Conservation (phyloP, 2,113 vertebrate species). For the Saimiri boliviensis region DNA sequence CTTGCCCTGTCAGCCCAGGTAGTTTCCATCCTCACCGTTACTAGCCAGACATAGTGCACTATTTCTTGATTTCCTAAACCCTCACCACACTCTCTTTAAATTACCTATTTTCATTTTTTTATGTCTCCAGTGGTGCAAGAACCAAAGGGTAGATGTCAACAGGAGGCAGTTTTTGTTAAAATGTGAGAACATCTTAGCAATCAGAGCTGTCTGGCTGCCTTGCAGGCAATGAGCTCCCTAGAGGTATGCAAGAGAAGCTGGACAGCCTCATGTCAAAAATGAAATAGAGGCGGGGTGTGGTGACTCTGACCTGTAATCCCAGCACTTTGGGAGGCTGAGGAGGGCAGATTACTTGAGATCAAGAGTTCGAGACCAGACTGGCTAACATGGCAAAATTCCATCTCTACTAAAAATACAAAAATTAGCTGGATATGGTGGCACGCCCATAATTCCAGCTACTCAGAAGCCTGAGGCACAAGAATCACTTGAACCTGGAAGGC, state of each 20-base stretch:
- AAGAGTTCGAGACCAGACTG: too few species aligned
- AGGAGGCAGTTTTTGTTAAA: conserved; percentile 33
- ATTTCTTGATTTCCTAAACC: neutral
- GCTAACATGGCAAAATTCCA: too few species aligned
- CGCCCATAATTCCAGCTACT: too few species aligned
- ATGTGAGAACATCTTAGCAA: neutral
- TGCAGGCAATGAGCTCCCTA: neutral
- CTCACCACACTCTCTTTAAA: neutral
- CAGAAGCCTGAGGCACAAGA: too few species aligned
- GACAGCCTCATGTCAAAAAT: neutral
- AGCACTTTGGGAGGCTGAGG: too few species aligned
- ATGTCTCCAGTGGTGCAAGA: neutral
- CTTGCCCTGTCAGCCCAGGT: neutral
- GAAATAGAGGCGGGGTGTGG: neutral
- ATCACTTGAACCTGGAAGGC: too few species aligned
- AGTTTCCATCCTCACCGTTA: neutral
- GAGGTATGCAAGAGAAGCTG: neutral
- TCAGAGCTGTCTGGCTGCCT: neutral
- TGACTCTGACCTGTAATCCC: too few species aligned
- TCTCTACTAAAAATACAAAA: too few species aligned
- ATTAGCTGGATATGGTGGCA: too few species aligned
- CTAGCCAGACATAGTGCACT: neutral
- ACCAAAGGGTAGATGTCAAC: neutral
- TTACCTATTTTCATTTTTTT: neutral
- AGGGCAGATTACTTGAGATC: too few species aligned